Evolutionary conservation across 2,113 vertebrate species (phyloP), one percentile per base, ranked within the genome.

Genomic region (Mugil cephalus): DNA sequence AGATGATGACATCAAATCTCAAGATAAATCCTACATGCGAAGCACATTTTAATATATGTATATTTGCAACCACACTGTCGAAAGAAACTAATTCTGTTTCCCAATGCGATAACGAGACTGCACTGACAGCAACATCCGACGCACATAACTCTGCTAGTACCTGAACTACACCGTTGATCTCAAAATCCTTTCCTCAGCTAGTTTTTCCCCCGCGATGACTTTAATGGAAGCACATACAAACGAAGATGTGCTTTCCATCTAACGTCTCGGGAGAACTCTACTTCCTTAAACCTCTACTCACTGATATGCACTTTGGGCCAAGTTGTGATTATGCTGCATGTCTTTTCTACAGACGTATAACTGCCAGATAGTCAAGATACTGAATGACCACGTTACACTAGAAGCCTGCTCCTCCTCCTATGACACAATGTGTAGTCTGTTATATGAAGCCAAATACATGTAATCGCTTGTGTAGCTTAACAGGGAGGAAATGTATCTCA

Each of bases 241-340:
- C 43, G 21, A 68, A 10, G 14, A 56, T 36, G 17, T 43, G 8
- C 8, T 17, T 52, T 46, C 42, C 52, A 66, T 34, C 61, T 38
- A 11, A 46, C 48, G 54, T 75, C 53, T 74, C 24, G 38, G 58
- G 51, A 81, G 74, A 68, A 69, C 30, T 83, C 80, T 79, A 52
- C 39, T 64, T 74, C 77, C 63, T 79, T 58, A 67, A 77, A 74
- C 47, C 79, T 88, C 65, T 69, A 77, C 66, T 85, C 74, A 85
- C 79, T 83, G 52, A 75, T 48, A 71, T 68, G 82, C 87, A 91
- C 88, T 87, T 91, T 85, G 76, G 82, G 80, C 71, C 69, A 82
- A 51, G 15, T 72, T 84, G 56, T 82, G 51, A 83, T 69, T 50
- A 62, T 74, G 71, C 73, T 87, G 77, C 85, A 82, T 87, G 82